Conservation (phyloP, 1,140 invertebrate genomes). For the Temnothorax longispinosus region DNA sequence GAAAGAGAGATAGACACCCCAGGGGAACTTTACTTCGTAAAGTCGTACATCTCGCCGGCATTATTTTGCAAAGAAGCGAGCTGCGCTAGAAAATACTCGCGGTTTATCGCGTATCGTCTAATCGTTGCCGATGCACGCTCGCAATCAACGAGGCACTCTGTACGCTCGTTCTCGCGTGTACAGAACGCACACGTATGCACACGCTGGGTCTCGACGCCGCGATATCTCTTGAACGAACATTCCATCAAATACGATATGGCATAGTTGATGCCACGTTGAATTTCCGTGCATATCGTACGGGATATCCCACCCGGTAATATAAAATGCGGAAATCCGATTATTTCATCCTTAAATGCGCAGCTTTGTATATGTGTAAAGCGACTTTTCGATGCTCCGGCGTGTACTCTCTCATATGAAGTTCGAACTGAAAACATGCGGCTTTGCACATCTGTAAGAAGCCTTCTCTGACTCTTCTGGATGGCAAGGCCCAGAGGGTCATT, state of each 20-base stretch:
- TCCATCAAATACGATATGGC: not conserved
- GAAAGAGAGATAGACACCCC: not conserved
- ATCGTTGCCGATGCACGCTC: constrained; percentile 58
- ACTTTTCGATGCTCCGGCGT: no score
- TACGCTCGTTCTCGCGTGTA: not conserved
- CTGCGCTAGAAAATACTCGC: constrained; percentile 29
- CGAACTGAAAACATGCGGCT: no score
- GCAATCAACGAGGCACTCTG: constrained; percentile 45
- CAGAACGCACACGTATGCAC: not conserved
- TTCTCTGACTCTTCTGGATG: no score
- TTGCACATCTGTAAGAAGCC: no score
- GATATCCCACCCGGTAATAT: not conserved
- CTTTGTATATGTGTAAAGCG: no score
- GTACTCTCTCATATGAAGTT: no score
- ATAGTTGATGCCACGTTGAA: not conserved
- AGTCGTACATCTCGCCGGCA: not conserved
- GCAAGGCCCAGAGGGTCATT: no score
- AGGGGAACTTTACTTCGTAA: not conserved
- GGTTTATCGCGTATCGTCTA: constrained; percentile 65
- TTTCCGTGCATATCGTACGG: not conserved
- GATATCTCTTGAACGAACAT: constrained; percentile 5
- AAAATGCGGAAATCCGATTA: not conserved
- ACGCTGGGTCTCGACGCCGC: no score
- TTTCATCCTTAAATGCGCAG: no score
- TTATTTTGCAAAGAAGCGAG: constrained; percentile 4